Base-by-base conservation (phyloP, 2,113 vertebrate genomes). In the Gymnocephalus cernua region DNA sequence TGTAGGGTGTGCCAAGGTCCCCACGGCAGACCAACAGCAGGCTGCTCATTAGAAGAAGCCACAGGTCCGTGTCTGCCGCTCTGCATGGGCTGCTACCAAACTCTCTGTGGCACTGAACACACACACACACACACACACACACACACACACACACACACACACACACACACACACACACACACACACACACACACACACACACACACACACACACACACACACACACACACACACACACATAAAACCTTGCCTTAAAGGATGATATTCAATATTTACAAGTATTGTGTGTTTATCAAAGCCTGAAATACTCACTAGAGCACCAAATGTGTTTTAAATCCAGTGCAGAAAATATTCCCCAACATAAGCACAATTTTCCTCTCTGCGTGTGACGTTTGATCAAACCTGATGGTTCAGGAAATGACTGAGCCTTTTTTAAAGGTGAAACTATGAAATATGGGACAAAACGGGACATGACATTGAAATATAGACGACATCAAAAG, bases 21-120 rank as follows among this genome's bases (percentile, higher is more conserved):
- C 88, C 68, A 86, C 74, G 58, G 84, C 69, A 69, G 86, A 88
- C 72, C 82, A 77, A 80, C 87, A 86, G 86, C 91, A 91, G 89
- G 86, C 84, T 92, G 90, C 92, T 95, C 89, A 90, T 94, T 95
- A 94, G 84, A 82, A 86, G 23, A 86, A 91, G 84, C 82, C 89
- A 92, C n/a, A 70, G 83, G 85, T 87, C 83, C 85, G 80, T 90
- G 91, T 91, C 83, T 84, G 79, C 58, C 80, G 44, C 88, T 93
- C 85, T 89, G 90, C 47, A 82, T 87, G 72, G 86, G 23, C 77
- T 92, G 74, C 50, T 82, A 73, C 57, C 64, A 59, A 3, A 48
- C 91, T 79, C 75, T 90, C 81, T 66, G 29, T 63, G 79, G 38
- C 38, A 41, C 38, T 41, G 70, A 61, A 74, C 38, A 77, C 70